Evolutionary conservation across 2,113 vertebrate genomes (phyloP), one percentile per base, ranked within the genome.

Genomic region (Cryptoleucopteryx plumbea): DNA sequence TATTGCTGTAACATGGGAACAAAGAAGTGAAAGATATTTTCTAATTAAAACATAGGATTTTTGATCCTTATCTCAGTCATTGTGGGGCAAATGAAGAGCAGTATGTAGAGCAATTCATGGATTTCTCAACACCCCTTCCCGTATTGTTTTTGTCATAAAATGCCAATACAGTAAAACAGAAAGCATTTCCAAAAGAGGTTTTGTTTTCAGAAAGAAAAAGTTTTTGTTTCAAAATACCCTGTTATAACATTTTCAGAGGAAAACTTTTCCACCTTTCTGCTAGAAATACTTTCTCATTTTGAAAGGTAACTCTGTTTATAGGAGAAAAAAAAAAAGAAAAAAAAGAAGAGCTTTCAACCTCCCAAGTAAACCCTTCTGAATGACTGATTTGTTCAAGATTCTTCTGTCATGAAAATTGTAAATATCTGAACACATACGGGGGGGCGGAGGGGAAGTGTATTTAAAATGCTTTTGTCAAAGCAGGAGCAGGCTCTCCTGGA

Each of bases 1-100:
- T 91, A 91, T 55, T 91, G 82, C 89, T 90, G 53, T 36, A 80
- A 91, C 38, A 62, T 25, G 82, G 53, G 55, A 95, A 95, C 78
- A 95, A 95, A 91, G 93, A 73, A 91, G 19, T 45, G 58, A 95
- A 91, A 94, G 78, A 91, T 79, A 82, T 26, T 89, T 93, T 72
- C 95, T 88, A 96, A 97, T 94, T 96, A 96, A 86, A 94, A 75
- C 22, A 88, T 53, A 68, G 63, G 38, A 87, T 77, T 92, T 93
- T 85, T 87, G 94, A 94, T 93, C 55, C 84, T 65, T 87, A 91
- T 95, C 81, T 91, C 66, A 77, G 62, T 72, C 62, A 91, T 50
- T 75, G 53, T 52, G 45, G 81, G 66, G 50, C 58, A 85, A 94
- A 55, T 32, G 58, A 97, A 91, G 86, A 97, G 20, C 74, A 85